Percentiles rank a stretch among this genome's conserved stretches.
Conservation (phyloP, 92 coral and sea anemone genomes). For the Pocillopora grandis region DNA sequence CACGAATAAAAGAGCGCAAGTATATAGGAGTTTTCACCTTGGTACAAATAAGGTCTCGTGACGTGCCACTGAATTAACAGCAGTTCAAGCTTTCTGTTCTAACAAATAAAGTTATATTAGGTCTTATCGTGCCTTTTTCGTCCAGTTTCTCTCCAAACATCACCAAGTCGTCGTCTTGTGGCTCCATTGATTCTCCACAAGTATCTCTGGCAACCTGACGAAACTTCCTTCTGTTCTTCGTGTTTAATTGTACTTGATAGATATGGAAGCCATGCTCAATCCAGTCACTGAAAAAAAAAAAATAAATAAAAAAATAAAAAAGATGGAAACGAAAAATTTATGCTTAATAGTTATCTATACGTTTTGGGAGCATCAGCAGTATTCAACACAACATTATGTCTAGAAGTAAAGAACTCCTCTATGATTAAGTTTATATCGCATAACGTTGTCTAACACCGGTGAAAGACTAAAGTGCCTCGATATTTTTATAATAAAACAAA, state of each 20-base stretch:
- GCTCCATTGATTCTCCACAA: constrained; percentile 95
- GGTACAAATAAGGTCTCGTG: too few species aligned
- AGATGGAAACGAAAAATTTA: neutral
- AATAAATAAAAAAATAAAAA: neutral
- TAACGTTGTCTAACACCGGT: too few species aligned
- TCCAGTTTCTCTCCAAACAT: constrained; percentile 78
- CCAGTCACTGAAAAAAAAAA: constrained; percentile 54
- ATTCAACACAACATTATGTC: neutral
- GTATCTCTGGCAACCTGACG: constrained; percentile 91
- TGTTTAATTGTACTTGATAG: constrained; percentile 53
- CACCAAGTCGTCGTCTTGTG: constrained; percentile 72
- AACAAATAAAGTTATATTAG: too few species aligned
- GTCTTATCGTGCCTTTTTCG: constrained; percentile 18
- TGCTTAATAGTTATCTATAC: neutral
- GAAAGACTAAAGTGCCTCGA: too few species aligned
- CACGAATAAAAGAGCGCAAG: too few species aligned
- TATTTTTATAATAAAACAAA: too few species aligned
- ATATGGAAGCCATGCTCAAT: constrained; percentile 60
- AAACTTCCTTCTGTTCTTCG: constrained; percentile 71
- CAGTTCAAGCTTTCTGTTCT: too few species aligned
- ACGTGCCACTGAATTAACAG: too few species aligned
- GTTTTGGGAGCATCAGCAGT: neutral
- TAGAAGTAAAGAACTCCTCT: too few species aligned
- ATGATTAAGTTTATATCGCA: too few species aligned
- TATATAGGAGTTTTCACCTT: too few species aligned